Conservation (phyloP, 1,140 invertebrate species). For the Drosophila teissieri region DNA sequence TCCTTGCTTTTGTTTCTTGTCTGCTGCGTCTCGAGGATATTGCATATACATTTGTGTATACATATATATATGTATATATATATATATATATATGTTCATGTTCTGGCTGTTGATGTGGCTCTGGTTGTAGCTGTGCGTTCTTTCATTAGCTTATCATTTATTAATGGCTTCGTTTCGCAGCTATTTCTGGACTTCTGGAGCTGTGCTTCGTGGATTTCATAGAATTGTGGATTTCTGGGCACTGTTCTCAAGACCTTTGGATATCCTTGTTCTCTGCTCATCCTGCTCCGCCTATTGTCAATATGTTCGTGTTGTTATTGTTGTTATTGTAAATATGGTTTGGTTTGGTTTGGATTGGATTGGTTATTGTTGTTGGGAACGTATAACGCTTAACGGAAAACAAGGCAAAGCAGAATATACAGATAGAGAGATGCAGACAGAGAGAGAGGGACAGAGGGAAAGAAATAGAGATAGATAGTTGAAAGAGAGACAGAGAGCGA, state of each 20-base stretch:
- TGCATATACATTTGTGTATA: constrained; percentile 21
- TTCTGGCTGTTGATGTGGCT: constrained; percentile 39
- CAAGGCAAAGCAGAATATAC: constrained; percentile 44
- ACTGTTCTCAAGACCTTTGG: constrained; percentile 18
- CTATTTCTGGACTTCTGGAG: constrained; percentile 15
- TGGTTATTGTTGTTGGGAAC: constrained; percentile 38
- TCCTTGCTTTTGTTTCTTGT: constrained; percentile 32
- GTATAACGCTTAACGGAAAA: constrained; percentile 43
- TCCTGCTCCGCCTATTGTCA: constrained; percentile 36
- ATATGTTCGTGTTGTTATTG: constrained; percentile 45
- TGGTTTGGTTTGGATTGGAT: neutral
- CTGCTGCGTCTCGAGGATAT: constrained; percentile 11
- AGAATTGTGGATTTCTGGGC: neutral
- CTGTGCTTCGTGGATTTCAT: too few species aligned
- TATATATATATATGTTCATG: constrained; percentile 41
- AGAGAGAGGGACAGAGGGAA: constrained; percentile 9
- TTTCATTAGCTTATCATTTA: constrained; percentile 42
- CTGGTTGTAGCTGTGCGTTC: constrained; percentile 49
- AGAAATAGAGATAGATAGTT: constrained; percentile 11
- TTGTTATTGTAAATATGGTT: constrained; percentile 21
- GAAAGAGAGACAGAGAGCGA: constrained; percentile 3
- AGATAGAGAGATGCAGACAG: constrained; percentile 12
- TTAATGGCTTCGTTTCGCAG: constrained; percentile 33
- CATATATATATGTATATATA: too few species aligned
- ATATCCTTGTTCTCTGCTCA: constrained; percentile 11